Evolutionary conservation across 2,888 invertebrate genomes (phyloP).

Genomic region (Pyrrhosoma nymphula): DNA sequence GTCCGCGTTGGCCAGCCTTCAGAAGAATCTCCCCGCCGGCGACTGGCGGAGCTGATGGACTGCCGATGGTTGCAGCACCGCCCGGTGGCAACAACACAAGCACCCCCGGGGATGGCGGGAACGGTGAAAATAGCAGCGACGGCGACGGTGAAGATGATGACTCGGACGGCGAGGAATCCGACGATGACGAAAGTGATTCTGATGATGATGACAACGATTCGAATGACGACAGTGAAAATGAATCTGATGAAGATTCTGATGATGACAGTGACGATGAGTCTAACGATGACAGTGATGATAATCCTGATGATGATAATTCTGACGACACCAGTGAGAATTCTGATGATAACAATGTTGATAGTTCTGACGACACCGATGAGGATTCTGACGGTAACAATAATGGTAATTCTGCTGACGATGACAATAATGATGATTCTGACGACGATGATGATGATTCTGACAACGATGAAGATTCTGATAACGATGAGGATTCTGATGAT

Average conservation of each 20-base stretch:
- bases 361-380: not conserved
- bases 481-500: not conserved
- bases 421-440: not conserved
- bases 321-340: not conserved
- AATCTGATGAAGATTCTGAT: no score
- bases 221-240: no score
- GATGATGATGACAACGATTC: no score
- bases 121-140: not conserved
- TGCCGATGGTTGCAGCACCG: no score
- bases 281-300: not conserved
- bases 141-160: not conserved
- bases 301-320: not conserved
- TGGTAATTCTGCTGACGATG: not conserved
- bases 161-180: not conserved
- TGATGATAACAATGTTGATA: not conserved
- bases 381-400: not conserved
- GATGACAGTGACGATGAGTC: not conserved
- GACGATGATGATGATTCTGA: not conserved
- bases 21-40: not conserved
- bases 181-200: not conserved
- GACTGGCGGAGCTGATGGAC: not conserved
- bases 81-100: not conserved
- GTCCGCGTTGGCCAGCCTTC: not conserved
- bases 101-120: not conserved
- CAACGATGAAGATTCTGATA: not conserved